phyloP scores from a whole-genome alignment of 2,113 vertebrate genomes.

The Callospermophilus lateralis region DNA sequence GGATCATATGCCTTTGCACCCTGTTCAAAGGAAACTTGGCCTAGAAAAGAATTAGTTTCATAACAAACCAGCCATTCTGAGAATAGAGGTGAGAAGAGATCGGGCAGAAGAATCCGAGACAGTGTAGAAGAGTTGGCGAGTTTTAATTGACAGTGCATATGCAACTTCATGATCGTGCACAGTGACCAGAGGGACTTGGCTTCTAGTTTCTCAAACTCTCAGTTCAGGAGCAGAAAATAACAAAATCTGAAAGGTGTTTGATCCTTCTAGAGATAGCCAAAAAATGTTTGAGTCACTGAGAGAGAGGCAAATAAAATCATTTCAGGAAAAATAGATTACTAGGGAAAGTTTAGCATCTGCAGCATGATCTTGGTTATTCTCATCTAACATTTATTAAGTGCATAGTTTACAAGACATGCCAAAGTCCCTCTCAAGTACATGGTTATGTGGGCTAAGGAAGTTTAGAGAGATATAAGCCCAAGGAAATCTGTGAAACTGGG shows the following conservation, averaged over 20 bases:
- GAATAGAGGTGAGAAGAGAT: conserved; percentile 85
- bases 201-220: conserved; percentile 45
- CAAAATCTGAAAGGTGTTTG: conserved; percentile 51
- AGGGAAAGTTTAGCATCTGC: conserved; percentile 56
- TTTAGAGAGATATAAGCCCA: conserved; percentile 13
- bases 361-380: conserved; percentile 5
- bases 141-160: conserved; percentile 76
- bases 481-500: background rate
- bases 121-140: conserved; percentile 63
- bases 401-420: conserved; percentile 19
- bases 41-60: conserved; percentile 85
- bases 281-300: conserved; percentile 57
- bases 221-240: conserved; percentile 49
- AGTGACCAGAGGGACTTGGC: conserved; percentile 71
- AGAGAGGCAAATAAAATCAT: conserved; percentile 56
- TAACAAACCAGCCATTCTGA: conserved; percentile 85
- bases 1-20: conserved; percentile 85
- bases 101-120: conserved; percentile 71
- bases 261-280: background rate
- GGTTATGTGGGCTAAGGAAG: background rate
- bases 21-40: conserved; percentile 84
- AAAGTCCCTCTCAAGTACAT: background rate
- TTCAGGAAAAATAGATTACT: conserved; percentile 65
- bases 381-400: conserved; percentile 24
- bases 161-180: background rate